Evolutionary conservation across 1,140 invertebrate genomes (phyloP).

Genomic region (Musca vetustissima): DNA sequence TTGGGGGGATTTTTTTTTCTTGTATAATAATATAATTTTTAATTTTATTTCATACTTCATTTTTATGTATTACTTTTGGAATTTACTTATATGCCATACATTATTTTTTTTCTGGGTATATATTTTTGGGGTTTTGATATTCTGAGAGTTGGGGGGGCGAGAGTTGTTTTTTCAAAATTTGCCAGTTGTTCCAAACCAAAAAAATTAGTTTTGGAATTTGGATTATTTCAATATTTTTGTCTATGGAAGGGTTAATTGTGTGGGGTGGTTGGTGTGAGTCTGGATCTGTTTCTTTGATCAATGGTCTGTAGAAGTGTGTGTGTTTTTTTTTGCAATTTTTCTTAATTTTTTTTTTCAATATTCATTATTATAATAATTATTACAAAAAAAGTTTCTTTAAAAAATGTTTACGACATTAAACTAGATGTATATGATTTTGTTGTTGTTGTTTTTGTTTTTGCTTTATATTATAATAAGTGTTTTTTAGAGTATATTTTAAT

Average conservation of each 20-base stretch:
- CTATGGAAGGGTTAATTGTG: too few species aligned
- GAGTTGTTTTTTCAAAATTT: constrained; percentile 6
- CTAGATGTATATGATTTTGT: constrained; percentile 49
- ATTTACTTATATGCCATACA: constrained; percentile 21
- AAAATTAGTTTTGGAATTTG: not conserved
- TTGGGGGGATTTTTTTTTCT: constrained; percentile 41
- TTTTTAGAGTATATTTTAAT: constrained; percentile 30
- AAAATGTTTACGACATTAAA: constrained; percentile 55
- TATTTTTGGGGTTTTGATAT: constrained; percentile 14
- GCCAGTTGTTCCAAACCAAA: too few species aligned
- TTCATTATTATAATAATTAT: constrained; percentile 47
- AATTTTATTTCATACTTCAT: constrained; percentile 41
- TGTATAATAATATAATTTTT: constrained; percentile 55
- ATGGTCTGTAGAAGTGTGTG: not conserved
- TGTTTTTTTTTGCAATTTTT: constrained; percentile 10
- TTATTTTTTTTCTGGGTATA: constrained; percentile 14
- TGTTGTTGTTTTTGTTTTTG: constrained; percentile 36
- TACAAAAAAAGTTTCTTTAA: constrained; percentile 48
- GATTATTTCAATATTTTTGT: not conserved
- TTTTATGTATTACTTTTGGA: constrained; percentile 30
- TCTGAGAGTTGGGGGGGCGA: not conserved
- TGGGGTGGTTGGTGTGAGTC: too few species aligned
- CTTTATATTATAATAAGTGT: constrained; percentile 34
- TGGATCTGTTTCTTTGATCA: not conserved
- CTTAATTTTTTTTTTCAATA: constrained; percentile 18